Evolutionary conservation across 2,113 vertebrate genomes (phyloP), one percentile per base, ranked within the genome.

Genomic region (Nipponia nippon): DNA sequence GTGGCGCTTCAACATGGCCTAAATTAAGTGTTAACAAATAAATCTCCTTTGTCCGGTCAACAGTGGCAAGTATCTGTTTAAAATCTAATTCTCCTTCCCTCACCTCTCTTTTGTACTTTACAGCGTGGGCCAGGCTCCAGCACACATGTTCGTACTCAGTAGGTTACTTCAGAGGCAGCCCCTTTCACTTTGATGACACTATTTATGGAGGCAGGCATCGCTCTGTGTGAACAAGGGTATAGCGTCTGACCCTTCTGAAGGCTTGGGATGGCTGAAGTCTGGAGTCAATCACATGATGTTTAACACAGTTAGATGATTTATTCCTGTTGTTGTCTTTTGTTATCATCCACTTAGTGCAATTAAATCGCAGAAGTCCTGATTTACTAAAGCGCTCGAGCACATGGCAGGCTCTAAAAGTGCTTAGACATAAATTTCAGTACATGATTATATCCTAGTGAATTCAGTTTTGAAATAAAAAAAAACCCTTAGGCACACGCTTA

Each of bases 81-180:
- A 97, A 89, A 97, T 95, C 50, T 85, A 93, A 95, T 97, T 89
- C 83, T 90, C 94, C 29, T 95, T 96, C 94, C 67, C 79, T 97
- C 92, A 97, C 97, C 95, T 97, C 96, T 97, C 93, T 95, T 97
- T 96, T 97, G 91, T 95, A 93, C 95, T 97, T 97, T 97, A 95
- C 84, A 91, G 93, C n/a, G 1, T 85, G 93, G 96, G 94, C 93
- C 84, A 91, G 96, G 87, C 87, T 97, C 95, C 96, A 97, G 94
- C 95, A 97, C 96, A 97, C 86, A 69, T 97, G 93, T 96, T 97
- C 62, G 2, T 95, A 85, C 94, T 97, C 95, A 97, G 93, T 93
- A 88, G 81, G 84, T 97, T 95, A 94, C 94, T 97, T 96, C 94
- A 96, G 96, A 97, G 94, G 93, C 91, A 97, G 84, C 46, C 75